phyloP scores from a whole-genome alignment of 2,888 invertebrate species.

The Morpho achilles region DNA sequence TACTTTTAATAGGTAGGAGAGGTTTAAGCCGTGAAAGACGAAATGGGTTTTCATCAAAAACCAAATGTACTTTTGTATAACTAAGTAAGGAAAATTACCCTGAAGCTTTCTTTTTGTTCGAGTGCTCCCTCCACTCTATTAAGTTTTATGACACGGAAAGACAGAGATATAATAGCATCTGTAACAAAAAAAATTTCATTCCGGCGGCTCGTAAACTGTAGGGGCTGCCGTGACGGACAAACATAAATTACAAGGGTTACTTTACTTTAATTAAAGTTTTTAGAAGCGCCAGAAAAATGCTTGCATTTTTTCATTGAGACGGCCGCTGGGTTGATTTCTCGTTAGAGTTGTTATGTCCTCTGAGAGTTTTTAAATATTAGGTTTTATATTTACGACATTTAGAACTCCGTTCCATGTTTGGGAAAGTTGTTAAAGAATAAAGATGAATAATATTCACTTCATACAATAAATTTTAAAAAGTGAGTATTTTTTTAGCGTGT shows the following conservation, averaged over 20 bases:
- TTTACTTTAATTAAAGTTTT: conserved; percentile 24
- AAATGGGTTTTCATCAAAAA: neutral
- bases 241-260: conserved; percentile 21
- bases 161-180: conserved; percentile 17
- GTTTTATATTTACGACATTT: too few species aligned
- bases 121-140: conserved; percentile 4
- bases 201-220: conserved; percentile 16
- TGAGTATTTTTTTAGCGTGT: too few species aligned
- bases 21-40: too few species aligned
- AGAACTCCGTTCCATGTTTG: too few species aligned
- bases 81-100: conserved; percentile 4
- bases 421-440: too few species aligned
- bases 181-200: conserved; percentile 16
- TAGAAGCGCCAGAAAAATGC: conserved; percentile 11
- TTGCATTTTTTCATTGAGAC: conserved; percentile 13
- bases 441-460: too few species aligned
- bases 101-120: conserved; percentile 6
- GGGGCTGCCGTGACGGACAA: conserved; percentile 18
- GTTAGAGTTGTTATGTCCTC: too few species aligned
- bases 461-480: too few species aligned
- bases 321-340: neutral
- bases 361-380: too few species aligned
- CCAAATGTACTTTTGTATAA: neutral
- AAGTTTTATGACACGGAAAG: conserved; percentile 19
- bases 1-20: too few species aligned